Evolutionary conservation across 2,113 vertebrate genomes (phyloP), one percentile per base, ranked within the genome.

Genomic region (Mobula birostris): DNA sequence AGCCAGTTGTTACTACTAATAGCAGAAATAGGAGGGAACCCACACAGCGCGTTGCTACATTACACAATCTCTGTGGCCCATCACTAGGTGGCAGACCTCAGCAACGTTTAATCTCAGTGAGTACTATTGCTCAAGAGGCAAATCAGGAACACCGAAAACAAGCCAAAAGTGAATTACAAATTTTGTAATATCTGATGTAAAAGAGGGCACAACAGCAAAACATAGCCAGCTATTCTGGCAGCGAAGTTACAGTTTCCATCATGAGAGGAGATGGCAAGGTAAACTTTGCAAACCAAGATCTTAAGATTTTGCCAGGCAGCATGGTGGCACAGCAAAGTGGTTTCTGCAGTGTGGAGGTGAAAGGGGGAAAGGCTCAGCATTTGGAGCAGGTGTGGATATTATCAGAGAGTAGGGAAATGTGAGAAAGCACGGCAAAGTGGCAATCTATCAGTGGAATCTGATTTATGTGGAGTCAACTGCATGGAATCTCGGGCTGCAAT

Each of bases 51-150:
- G 29, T 90, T 90, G 29, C 85, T 66, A 19, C 4, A 32, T n/a
- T 90, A 58, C 58, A 66, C n/a, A 40, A n/a, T 66, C 85, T 90
- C 85, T 90, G 61, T 68, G 85, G 61, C 61, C 61, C 85, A 90
- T 90, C 85, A 90, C 36, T 90, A 90, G 85, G 61, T 90, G 85
- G 85, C 85, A 90, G 85, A 66, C 85, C 85, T 90, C 15, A 90
- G 85, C 85, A 90, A 90, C 85, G n/a, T 66, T 90, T 90, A 90
- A 90, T 66, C 58, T 66, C 85, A 90, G 29, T 32, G 61, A 90
- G n/a, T 61, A 66, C 15, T 90, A 12, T n/a, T 61, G 29, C 61
- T 32, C 29, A 66, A 17, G 29, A 66, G 58, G 63, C 61, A 90
- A 66, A 58, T 85, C 82, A 85, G 48, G 63, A 32, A 56, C 61